Percentiles rank a stretch among this genome's conserved stretches.
phyloP scores from a whole-genome alignment of 2,113 vertebrate species.

The Boleophthalmus pectinirostris region DNA sequence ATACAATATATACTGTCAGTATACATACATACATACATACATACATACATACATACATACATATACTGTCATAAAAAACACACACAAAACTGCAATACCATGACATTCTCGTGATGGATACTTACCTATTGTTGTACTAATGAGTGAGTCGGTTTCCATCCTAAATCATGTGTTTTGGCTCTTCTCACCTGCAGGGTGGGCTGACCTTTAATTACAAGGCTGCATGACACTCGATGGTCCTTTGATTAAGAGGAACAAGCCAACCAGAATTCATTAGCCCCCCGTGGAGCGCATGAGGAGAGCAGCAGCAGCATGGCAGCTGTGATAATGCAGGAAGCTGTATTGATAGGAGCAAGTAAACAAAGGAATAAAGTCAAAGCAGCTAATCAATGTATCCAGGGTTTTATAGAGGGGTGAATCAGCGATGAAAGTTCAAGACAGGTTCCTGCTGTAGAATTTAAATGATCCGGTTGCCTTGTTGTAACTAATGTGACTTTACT shows the following conservation, averaged over 20 bases:
- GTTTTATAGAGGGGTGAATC: background rate
- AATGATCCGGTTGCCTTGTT: background rate
- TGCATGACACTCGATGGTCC: constrained; percentile 19
- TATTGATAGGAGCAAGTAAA: constrained; percentile 43
- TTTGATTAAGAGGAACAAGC: constrained; percentile 52
- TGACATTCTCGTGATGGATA: no score
- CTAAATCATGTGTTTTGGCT: constrained; percentile 33
- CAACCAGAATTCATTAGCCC: constrained; percentile 36
- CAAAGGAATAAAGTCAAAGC: constrained; percentile 35
- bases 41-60: no score
- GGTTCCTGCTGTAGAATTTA: background rate
- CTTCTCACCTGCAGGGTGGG: constrained; percentile 23
- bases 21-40: no score
- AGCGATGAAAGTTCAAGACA: constrained; percentile 8
- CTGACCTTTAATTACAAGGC: constrained; percentile 53
- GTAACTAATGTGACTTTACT: background rate
- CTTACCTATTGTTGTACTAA: background rate
- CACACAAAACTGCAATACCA: background rate
- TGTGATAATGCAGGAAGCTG: constrained; percentile 28
- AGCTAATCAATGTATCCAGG: constrained; percentile 17
- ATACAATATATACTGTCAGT: no score
- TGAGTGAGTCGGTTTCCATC: constrained; percentile 1
- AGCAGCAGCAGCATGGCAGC: constrained; percentile 3
- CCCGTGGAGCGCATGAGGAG: constrained; percentile 26
- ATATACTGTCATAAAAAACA: no score